A percentile compares a stretch with the other conserved stretches of the same genome.
Conservation (phyloP, 2,797 vertebrate genomes). For the Dicrostonyx torquatus region DNA sequence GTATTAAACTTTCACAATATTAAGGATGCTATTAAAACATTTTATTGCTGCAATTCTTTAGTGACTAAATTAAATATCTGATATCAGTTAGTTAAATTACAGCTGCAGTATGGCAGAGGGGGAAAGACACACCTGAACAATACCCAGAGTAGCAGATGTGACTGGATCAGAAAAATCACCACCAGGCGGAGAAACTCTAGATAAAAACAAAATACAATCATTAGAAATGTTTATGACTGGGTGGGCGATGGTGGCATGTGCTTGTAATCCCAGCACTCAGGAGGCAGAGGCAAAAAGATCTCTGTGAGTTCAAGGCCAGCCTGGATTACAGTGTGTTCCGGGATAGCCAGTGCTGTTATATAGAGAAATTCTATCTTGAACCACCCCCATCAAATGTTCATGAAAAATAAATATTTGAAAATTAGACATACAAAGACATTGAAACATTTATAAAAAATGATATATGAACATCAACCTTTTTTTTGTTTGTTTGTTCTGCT, state of each 20-base stretch:
- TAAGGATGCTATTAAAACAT: constrained; percentile 20
- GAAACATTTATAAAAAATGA: background rate
- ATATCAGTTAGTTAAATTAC: background rate
- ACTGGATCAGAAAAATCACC: constrained; percentile 99
- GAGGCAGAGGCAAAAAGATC: background rate
- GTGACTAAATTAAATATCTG: constrained; percentile 23
- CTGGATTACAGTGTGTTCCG: background rate
- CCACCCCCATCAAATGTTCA: background rate
- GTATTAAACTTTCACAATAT: constrained; percentile 6
- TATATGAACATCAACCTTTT: background rate
- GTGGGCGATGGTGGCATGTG: background rate
- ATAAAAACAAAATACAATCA: constrained; percentile 49
- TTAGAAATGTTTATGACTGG: constrained; percentile 50
- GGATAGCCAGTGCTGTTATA: background rate
- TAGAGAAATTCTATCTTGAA: background rate
- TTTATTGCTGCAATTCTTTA: constrained; percentile 10
- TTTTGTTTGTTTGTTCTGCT: background rate
- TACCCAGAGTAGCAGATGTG: constrained; percentile 98
- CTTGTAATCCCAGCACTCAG: background rate
- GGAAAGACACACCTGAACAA: constrained; percentile 92
- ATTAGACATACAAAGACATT: background rate
- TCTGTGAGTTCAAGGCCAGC: background rate
- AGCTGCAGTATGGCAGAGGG: background rate
- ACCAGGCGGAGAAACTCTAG: constrained; percentile 98
- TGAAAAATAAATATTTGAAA: constrained; percentile 55